These are phyloP conservation scores for Gerris buenoi DNA, from an alignment of 1,140 invertebrate genomes.

Conservation along the genomic window DNA sequence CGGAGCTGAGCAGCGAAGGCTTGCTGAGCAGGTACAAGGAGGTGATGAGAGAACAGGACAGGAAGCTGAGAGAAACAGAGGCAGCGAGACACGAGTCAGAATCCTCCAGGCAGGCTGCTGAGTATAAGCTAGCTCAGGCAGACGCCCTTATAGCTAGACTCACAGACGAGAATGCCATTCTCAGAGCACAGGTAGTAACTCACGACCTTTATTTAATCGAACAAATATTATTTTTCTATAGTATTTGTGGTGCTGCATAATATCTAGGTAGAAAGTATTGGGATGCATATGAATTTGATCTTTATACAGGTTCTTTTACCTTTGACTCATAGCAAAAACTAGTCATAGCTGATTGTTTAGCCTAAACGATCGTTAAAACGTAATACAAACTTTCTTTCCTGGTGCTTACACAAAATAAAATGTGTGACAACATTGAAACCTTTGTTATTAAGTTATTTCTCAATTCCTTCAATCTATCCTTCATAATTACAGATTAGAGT, in stretches of 20 bases:
- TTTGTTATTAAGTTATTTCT: too few species aligned
- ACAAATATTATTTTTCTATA: not conserved
- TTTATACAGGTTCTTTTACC: not conserved
- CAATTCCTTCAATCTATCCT: too few species aligned
- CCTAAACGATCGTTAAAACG: too few species aligned
- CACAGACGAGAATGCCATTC: slow-evolving; percentile 71
- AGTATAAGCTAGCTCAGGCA: slow-evolving; percentile 50
- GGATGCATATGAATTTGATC: not conserved
- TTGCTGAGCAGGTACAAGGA: slow-evolving; percentile 65
- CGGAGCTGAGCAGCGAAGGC: slow-evolving; percentile 38
- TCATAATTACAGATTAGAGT: too few species aligned
- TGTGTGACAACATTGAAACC: too few species aligned
- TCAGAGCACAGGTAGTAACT: slow-evolving; percentile 50
- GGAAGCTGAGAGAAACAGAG: slow-evolving; percentile 34
- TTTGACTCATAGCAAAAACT: not conserved
- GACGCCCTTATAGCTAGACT: slow-evolving; percentile 54
- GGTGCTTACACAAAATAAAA: too few species aligned
- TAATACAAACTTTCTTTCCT: too few species aligned
- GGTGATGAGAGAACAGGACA: slow-evolving; percentile 74
- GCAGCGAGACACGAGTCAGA: slow-evolving; percentile 11
- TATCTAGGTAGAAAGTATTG: not conserved
- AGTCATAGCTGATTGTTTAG: too few species aligned
- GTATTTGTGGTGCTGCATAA: too few species aligned
- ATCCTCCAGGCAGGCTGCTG: slow-evolving; percentile 10
- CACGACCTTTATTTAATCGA: not conserved